Conservation (phyloP, 2,797 vertebrate species). For the Cetoscarus ocellatus region DNA sequence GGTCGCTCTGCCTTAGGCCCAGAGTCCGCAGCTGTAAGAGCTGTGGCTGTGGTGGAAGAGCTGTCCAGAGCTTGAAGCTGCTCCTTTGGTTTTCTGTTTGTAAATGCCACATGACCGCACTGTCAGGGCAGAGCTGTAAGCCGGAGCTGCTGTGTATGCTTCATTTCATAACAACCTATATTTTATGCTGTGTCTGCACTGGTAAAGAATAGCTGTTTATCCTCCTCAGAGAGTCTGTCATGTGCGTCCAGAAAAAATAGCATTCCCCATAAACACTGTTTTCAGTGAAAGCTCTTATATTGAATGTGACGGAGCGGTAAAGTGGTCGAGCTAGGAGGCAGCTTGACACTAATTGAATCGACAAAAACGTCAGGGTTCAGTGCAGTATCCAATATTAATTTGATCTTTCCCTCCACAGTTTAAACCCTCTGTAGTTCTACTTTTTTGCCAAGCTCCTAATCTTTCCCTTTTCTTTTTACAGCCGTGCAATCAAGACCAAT, state of each 20-base stretch:
- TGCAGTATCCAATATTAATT: constrained; percentile 9
- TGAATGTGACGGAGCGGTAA: constrained; percentile 17
- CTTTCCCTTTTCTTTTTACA: constrained; percentile 73
- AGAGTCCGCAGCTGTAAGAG: constrained; percentile 58
- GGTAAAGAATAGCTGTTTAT: constrained; percentile 47
- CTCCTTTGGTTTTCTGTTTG: constrained; percentile 58
- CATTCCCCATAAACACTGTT: constrained; percentile 32
- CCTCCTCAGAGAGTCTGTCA: constrained; percentile 17
- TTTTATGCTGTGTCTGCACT: constrained; percentile 46
- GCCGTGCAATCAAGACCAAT: constrained; percentile 99
- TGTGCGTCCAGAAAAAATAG: constrained; percentile 23
- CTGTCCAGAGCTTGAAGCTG: constrained; percentile 39
- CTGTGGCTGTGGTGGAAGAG: constrained; percentile 48
- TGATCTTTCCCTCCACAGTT: not conserved
- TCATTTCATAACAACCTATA: constrained; percentile 42
- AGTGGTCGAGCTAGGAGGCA: constrained; percentile 12
- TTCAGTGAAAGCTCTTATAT: constrained; percentile 14
- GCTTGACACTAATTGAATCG: constrained; percentile 22
- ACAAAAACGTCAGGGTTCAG: constrained; percentile 12
- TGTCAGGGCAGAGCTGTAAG: constrained; percentile 37
- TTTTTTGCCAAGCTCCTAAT: constrained; percentile 18
- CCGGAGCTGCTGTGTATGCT: constrained; percentile 38
- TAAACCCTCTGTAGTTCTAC: not conserved
- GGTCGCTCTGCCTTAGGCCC: constrained; percentile 58
- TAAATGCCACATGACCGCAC: constrained; percentile 58